Evolutionary conservation across 2,797 vertebrate species (phyloP).

Genomic region (Prionace glauca): DNA sequence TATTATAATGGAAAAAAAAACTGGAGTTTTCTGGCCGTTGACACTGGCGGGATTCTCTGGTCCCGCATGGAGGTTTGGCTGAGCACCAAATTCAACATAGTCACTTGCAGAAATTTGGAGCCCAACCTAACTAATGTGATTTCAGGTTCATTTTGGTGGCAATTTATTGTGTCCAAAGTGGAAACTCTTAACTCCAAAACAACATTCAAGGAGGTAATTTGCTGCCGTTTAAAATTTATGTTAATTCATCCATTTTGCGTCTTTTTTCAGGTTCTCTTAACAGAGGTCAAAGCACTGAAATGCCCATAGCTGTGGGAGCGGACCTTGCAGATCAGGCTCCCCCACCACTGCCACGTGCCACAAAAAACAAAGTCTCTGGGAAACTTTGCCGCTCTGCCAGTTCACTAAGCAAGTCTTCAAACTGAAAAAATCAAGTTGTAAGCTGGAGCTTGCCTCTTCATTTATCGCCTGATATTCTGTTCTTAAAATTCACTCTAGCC

Average conservation of each 20-base stretch:
- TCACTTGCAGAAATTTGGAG: background rate
- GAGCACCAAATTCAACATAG: no score
- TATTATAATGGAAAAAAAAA: background rate
- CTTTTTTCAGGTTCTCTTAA: conserved; percentile 69
- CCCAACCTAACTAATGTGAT: background rate
- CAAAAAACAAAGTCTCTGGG: conserved; percentile 61
- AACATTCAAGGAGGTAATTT: no score
- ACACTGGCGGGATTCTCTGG: no score
- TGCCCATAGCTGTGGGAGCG: conserved; percentile 43
- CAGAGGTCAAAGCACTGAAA: conserved; percentile 61
- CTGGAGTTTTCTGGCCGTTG: no score
- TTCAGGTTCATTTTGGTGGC: background rate
- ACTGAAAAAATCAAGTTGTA: conserved; percentile 47
- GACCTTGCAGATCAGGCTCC: conserved; percentile 57
- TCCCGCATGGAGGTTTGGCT: no score
- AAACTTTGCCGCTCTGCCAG: conserved; percentile 66
- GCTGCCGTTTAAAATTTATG: background rate
- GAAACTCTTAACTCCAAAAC: background rate
- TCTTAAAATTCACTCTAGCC: background rate
- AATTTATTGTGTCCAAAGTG: background rate
- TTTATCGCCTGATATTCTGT: background rate
- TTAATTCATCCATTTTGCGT: background rate
- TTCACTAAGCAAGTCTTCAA: conserved; percentile 69
- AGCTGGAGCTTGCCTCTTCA: conserved; percentile 23
- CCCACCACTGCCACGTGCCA: conserved; percentile 58